Percentiles rank a stretch among this genome's conserved stretches.
Conservation (phyloP, 2,113 vertebrate genomes). For the Macquaria ambigua region DNA sequence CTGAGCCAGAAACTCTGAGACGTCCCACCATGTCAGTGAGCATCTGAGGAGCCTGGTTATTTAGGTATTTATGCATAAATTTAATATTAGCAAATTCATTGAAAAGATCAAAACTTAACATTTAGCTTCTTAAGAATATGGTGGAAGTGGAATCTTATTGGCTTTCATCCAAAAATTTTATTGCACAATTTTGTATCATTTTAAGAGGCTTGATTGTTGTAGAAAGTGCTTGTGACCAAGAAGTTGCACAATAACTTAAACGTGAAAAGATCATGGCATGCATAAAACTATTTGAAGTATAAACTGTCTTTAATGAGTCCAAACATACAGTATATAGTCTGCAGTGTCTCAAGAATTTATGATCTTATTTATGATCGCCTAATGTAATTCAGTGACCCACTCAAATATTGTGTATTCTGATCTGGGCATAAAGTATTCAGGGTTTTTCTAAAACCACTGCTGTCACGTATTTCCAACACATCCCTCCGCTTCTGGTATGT, state of each 20-base stretch:
- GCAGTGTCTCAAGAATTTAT: not conserved
- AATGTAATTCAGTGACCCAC: not conserved
- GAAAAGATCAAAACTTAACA: not conserved
- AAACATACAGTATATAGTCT: not conserved
- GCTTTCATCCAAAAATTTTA: not conserved
- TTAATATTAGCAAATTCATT: not conserved
- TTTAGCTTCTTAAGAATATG: not conserved
- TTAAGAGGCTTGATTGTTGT: not conserved
- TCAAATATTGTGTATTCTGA: not conserved
- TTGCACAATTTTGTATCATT: not conserved
- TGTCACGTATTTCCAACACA: not conserved
- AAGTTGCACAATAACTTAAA: not conserved
- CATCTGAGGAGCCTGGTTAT: not conserved
- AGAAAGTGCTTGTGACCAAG: not conserved
- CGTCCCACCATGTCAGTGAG: not conserved
- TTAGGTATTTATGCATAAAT: not conserved
- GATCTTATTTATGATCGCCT: not conserved
- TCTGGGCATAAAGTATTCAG: not conserved
- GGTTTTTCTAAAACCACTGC: not conserved
- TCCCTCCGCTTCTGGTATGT: not conserved
- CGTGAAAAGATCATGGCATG: too few relatives aligned
- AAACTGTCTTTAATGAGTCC: not conserved
- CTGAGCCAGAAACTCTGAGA: not conserved
- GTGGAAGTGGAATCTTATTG: not conserved
- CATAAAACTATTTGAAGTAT: not conserved